Evolutionary conservation across 1,140 invertebrate genomes (phyloP).

Genomic region (Macrobrachium rosenbergii): DNA sequence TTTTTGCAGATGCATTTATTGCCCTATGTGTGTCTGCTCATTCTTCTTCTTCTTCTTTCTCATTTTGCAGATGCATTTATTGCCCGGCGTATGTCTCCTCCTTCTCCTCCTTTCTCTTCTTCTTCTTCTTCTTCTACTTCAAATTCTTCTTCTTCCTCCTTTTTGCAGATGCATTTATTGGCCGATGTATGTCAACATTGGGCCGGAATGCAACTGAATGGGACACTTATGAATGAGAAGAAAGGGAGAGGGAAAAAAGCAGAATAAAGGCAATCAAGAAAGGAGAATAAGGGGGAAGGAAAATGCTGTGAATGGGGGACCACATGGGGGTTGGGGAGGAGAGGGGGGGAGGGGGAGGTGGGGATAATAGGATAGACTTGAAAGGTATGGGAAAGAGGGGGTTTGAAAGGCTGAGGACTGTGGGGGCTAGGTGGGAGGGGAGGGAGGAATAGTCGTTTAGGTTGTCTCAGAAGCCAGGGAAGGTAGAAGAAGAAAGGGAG

Average conservation of each 20-base stretch:
- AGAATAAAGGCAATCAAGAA: not conserved
- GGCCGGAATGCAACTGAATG: not conserved
- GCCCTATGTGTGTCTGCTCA: too few species aligned
- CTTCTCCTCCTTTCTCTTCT: not conserved
- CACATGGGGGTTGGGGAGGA: not conserved
- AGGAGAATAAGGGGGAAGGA: not conserved
- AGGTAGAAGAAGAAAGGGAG: too few species aligned
- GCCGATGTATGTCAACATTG: not conserved
- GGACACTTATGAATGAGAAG: not conserved
- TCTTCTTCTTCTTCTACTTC: not conserved
- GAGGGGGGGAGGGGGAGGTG: not conserved
- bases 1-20: not conserved
- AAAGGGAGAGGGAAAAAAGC: slow-evolving; percentile 1
- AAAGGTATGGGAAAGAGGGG: not conserved
- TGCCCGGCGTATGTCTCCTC: not conserved
- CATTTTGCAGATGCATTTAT: not conserved
- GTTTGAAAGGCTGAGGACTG: not conserved
- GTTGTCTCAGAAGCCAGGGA: too few species aligned
- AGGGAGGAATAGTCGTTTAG: not conserved
- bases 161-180: not conserved
- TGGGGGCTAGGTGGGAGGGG: not conserved
- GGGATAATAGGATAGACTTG: not conserved
- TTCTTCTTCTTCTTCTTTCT: slow-evolving; percentile 11
- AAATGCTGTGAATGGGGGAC: not conserved
- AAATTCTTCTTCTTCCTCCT: slow-evolving; percentile 10